Base-by-base conservation (phyloP, 2,888 invertebrate genomes). In the Clitarchus hookeri region DNA sequence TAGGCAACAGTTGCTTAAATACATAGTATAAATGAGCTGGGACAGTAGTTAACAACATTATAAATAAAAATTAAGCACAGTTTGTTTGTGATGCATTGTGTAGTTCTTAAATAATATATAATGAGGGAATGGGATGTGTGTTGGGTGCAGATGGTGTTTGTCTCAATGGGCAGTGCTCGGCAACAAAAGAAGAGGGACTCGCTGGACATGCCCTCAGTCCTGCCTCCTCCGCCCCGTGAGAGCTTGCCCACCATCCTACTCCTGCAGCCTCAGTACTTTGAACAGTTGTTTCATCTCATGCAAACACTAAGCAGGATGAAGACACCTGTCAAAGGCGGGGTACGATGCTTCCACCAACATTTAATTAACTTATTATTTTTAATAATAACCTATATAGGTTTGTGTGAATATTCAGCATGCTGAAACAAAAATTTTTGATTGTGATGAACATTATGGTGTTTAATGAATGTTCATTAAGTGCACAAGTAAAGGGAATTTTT, bases 231-330 rank as follows among this genome's bases (percentile, higher is more conserved):
- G 26, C 96, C 97, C 0, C 94, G 96, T 85, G 96, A 97, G 87
- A 95, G 96, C 19, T 93, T 98, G 83, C 98, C 98, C 0, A 97
- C 98, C 23, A 93, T 97, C 86, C 92, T 98, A 25, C 92, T 98
- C 12, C 93, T 98, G 65, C 95, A 96, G 90, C 96, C 97, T 16
- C 95, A 95, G 85, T 97, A 98, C 92, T 98, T 98, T 91, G 96
- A 97, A 90, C 97, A 98, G 89, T 93, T 98, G 3, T 98, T 98
- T 91, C 95, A 95, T 65, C 92, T 98, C 79, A 97, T 98, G 96
- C 96, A 98, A 90, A 97, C 96, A 0, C 92, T 98, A 27, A 97
- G 97, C 84, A 95, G 96, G 89, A 96, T 98, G 95, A 96, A 96
- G 90, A 95, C 96, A 25, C 94, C 95, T 0, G 94, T 95, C 0